Evolutionary conservation across 2,113 vertebrate genomes (phyloP).

Genomic region (Lethenteron reissneri): DNA sequence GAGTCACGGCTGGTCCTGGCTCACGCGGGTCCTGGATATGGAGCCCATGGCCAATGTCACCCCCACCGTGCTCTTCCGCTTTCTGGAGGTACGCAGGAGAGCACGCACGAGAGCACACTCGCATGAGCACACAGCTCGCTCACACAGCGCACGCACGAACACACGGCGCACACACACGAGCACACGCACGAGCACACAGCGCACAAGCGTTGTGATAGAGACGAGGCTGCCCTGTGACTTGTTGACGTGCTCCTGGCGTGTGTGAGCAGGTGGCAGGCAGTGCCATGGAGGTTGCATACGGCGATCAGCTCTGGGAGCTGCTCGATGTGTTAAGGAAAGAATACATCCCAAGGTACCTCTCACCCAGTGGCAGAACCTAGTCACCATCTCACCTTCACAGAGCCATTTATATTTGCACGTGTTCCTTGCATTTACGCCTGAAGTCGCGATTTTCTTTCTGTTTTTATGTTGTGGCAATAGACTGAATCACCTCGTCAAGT

Average conservation of each 20-base stretch:
- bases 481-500: too few relatives aligned
- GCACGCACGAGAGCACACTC: neutral
- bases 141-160: neutral
- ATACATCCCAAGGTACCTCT: conserved; percentile 40
- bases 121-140: neutral
- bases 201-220: neutral
- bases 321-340: conserved; percentile 35
- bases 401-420: too few relatives aligned
- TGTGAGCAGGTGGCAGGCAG: conserved; percentile 43
- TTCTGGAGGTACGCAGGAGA: conserved; percentile 43
- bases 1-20: conserved; percentile 67
- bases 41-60: conserved; percentile 71
- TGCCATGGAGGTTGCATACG: conserved; percentile 44
- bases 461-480: too few relatives aligned
- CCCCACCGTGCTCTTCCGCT: conserved; percentile 62
- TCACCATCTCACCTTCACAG: too few relatives aligned
- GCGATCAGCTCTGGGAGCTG: conserved; percentile 51
- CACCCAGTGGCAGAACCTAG: too few relatives aligned
- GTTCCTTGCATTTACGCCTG: too few relatives aligned
- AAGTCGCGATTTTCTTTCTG: too few relatives aligned
- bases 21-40: conserved; percentile 74
- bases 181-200: neutral
- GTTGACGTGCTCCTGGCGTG: conserved; percentile 4
- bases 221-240: neutral
- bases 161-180: neutral